Base-by-base conservation (phyloP, 2,797 vertebrate species). In the Picus viridis region DNA sequence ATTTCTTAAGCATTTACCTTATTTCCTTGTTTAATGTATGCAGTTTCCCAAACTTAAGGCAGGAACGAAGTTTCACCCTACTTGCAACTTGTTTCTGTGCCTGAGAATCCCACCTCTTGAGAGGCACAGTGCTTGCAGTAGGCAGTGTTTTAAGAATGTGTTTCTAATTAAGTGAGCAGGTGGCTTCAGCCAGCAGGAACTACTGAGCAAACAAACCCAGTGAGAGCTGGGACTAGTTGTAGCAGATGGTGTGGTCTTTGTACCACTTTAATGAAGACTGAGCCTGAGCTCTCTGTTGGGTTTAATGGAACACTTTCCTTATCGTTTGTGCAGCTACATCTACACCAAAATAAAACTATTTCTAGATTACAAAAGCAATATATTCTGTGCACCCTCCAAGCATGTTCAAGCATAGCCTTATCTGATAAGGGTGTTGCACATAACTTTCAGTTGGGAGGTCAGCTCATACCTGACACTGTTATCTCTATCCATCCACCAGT, bases 191-290 rank as follows among this genome's bases (percentile, higher is more conserved):
- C 88, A 96, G 90, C 87, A 92, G 77, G 86, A 97, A 91, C 91
- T 53, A 94, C 57, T 12, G 90, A 91, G 91, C 94, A 96, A 95
- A 96, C 93, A 94, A 96, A 97, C 80, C 92, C 92, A n/a, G 85
- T 9, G 93, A 97, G 95, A 89, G 71, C 90, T 93, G 84, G 92
- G 86, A 89, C 88, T 92, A 65, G 65, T 71, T 80, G 76, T 34
- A 97, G 89, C 96, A 97, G 96, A 97, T 96, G 93, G 94, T 58
- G 56, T 83, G 89, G 94, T 87, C 92, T 96, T 92, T 96, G 94
- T 90, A 94, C 73, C 93, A 88, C 90, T 95, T 96, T 95, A 94
- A 96, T 95, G 89, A 94, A 94, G 87, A 76, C 83, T 77, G 58
- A 27, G 90, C 86, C 85, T 88, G 70, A 86, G 95, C 77, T 96